Percentiles rank a stretch among this genome's conserved stretches.
phyloP scores from a whole-genome alignment of 1,140 invertebrate genomes.

The Drosophila burlai region DNA sequence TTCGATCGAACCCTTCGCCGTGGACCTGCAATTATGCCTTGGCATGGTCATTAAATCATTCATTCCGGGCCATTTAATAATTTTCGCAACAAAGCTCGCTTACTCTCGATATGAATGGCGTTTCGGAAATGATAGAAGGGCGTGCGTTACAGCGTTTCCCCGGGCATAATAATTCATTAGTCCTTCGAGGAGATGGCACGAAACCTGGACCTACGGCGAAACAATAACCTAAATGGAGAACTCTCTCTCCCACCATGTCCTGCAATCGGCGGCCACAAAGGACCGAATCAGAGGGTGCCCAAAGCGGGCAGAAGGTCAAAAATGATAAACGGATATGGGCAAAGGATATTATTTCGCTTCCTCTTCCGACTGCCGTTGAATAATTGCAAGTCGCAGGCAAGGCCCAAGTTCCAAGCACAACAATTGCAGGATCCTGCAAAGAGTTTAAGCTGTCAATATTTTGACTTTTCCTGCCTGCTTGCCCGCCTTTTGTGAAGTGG shows the following conservation, averaged over 20 bases:
- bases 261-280: slow-evolving; percentile 50
- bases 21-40: slow-evolving; percentile 67
- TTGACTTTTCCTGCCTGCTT: slow-evolving; percentile 78
- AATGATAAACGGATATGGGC: slow-evolving; percentile 84
- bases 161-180: slow-evolving; percentile 77
- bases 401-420: slow-evolving; percentile 16
- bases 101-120: slow-evolving; percentile 5
- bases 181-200: slow-evolving; percentile 5
- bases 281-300: slow-evolving; percentile 29
- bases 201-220: slow-evolving; percentile 48
- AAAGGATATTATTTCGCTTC: slow-evolving; percentile 73
- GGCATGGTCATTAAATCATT: slow-evolving; percentile 81
- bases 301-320: slow-evolving; percentile 80
- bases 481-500: slow-evolving; percentile 72
- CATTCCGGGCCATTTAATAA: slow-evolving; percentile 84
- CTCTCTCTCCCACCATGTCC: not conserved
- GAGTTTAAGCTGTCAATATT: slow-evolving; percentile 84
- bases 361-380: slow-evolving; percentile 73
- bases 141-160: slow-evolving; percentile 36
- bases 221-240: slow-evolving; percentile 76
- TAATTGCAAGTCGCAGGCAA: slow-evolving; percentile 68
- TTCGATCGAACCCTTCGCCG: slow-evolving; percentile 53
- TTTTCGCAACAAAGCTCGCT: slow-evolving; percentile 64
- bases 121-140: slow-evolving; percentile 32
- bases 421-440: slow-evolving; percentile 62